These are phyloP conservation scores for Euplagia quadripunctaria DNA, from an alignment of 2,888 invertebrate species.

Conservation along the genomic window DNA sequence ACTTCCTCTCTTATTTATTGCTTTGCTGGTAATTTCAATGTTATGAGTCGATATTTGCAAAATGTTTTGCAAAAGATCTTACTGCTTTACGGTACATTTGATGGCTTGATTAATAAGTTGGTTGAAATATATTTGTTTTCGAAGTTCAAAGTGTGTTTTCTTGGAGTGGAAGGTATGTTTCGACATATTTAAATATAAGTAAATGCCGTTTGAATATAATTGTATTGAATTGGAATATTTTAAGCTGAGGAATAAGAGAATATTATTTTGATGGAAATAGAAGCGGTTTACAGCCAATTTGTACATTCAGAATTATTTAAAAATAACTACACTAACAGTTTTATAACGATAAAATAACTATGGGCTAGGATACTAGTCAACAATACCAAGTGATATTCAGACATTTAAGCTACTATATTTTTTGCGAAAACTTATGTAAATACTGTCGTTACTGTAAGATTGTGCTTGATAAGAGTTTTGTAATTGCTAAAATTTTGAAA, in stretches of 20 bases:
- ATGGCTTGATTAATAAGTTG: neutral
- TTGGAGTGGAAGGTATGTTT: neutral
- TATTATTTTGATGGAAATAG: too few species aligned
- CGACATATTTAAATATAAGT: neutral
- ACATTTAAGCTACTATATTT: too few species aligned
- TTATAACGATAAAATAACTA: too few species aligned
- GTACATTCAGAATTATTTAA: neutral
- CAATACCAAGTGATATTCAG: too few species aligned
- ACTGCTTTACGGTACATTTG: neutral
- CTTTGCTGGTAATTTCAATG: constrained; percentile 16
- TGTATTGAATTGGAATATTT: neutral
- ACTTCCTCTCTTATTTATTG: constrained; percentile 6
- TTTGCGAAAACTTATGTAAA: too few species aligned
- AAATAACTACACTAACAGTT: too few species aligned
- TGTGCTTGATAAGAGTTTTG: too few species aligned
- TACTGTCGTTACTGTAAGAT: too few species aligned
- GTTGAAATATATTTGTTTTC: neutral
- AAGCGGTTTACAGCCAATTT: too few species aligned
- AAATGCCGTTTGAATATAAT: neutral
- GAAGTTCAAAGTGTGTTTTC: neutral
- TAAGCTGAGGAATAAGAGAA: neutral
- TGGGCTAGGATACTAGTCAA: too few species aligned
- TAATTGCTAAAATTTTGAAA: too few species aligned
- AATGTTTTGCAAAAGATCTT: constrained; percentile 9
- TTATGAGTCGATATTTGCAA: constrained; percentile 2